phyloP scores from a whole-genome alignment of 2,113 vertebrate genomes.

The Syngnathoides biaculeatus region DNA sequence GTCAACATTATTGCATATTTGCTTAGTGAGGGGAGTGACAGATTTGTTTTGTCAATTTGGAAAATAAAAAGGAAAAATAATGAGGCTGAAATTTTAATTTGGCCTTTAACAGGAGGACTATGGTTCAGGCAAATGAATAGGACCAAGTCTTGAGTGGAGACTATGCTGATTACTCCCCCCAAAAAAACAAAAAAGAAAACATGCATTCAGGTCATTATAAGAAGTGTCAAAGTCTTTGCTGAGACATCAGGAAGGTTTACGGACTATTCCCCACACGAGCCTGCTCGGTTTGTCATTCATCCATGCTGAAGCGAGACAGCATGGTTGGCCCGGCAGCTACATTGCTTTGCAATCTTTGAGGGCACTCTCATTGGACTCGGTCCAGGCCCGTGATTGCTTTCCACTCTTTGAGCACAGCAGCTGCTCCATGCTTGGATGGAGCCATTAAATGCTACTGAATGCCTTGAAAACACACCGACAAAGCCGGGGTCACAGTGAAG shows the following conservation, averaged over 20 bases:
- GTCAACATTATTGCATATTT: conserved; percentile 5
- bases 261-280: neutral
- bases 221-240: neutral
- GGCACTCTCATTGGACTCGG: conserved; percentile 17
- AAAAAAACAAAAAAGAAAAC: neutral
- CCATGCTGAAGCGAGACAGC: neutral
- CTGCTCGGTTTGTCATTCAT: conserved; percentile 1
- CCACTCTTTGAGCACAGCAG: conserved; percentile 34
- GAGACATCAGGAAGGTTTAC: conserved; percentile 13
- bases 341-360: conserved; percentile 15
- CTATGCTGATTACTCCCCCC: too few species aligned
- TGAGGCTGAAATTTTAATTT: neutral
- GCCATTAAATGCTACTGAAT: conserved; percentile 4
- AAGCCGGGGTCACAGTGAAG: conserved; percentile 8
- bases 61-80: conserved; percentile 9
- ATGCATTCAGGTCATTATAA: neutral
- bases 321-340: conserved; percentile 1
- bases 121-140: neutral
- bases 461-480: conserved; percentile 21
- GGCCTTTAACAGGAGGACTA: neutral
- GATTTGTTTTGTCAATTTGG: conserved; percentile 8
- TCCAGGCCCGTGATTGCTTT: conserved; percentile 18
- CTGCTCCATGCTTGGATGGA: conserved; percentile 21
- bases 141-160: too few species aligned
- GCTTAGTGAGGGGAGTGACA: neutral